phyloP scores from a whole-genome alignment of 1,140 invertebrate genomes.

The Halesus radiatus region DNA sequence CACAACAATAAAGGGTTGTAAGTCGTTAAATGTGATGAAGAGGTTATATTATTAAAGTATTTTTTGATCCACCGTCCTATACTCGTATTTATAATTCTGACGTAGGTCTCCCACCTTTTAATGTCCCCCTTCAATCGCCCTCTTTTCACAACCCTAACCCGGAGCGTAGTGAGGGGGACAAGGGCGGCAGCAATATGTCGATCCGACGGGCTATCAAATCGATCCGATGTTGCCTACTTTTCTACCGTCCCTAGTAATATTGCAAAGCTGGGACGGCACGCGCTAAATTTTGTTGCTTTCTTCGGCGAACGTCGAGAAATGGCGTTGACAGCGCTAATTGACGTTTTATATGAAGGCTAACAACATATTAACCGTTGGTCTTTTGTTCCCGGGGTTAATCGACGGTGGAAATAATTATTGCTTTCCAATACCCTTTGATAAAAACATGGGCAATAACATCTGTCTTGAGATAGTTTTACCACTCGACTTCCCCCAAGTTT shows the following conservation, averaged over 20 bases:
- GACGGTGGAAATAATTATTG: not conserved
- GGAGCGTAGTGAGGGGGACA: not conserved
- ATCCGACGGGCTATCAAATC: slow-evolving; percentile 27
- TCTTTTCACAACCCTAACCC: not conserved
- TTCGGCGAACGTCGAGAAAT: not conserved
- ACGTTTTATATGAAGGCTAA: not conserved
- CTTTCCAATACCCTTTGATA: not conserved
- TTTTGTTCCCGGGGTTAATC: not conserved
- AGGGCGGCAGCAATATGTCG: slow-evolving; percentile 28
- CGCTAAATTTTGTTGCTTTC: not conserved
- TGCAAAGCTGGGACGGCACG: too few relatives aligned
- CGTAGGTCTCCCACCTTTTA: not conserved
- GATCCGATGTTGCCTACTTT: slow-evolving; percentile 18
- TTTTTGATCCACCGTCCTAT: not conserved
- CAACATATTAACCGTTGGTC: not conserved
- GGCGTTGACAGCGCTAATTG: slow-evolving; percentile 33
- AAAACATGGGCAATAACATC: not conserved
- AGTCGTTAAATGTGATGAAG: too few relatives aligned
- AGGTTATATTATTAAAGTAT: too few relatives aligned
- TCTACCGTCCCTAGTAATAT: not conserved
- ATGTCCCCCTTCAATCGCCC: not conserved
- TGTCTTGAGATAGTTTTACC: too few relatives aligned
- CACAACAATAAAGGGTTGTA: too few relatives aligned
- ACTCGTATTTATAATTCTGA: slow-evolving; percentile 13
- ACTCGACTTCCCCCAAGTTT: too few relatives aligned